These are phyloP conservation scores for Polydrusus tereticollis DNA, from an alignment of 2,888 invertebrate genomes.

Conservation along the genomic window DNA sequence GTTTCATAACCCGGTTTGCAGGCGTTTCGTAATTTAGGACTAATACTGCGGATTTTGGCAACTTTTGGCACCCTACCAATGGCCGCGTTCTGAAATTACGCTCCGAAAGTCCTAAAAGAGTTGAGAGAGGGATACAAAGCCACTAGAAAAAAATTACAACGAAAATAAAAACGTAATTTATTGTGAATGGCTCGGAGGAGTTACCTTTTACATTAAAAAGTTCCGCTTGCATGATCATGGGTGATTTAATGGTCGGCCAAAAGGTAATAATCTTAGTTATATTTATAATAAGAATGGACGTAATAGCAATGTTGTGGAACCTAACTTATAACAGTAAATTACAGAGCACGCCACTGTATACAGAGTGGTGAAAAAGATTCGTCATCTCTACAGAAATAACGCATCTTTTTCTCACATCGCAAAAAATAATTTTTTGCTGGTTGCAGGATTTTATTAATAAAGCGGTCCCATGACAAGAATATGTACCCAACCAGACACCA, in stretches of 20 bases:
- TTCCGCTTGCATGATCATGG: conserved; percentile 57
- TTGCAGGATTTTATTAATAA: too few relatives aligned
- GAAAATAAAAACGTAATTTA: conserved; percentile 14
- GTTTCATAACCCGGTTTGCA: conserved; percentile 26
- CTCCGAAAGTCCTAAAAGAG: too few relatives aligned
- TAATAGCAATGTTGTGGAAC: conserved; percentile 5
- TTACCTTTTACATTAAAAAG: conserved; percentile 58
- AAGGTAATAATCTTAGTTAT: conserved; percentile 34
- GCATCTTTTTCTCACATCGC: too few relatives aligned
- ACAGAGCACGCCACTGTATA: not conserved
- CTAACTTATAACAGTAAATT: conserved; percentile 21
- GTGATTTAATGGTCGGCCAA: conserved; percentile 29
- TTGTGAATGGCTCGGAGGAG: conserved; percentile 27
- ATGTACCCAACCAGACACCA: too few relatives aligned
- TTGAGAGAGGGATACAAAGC: too few relatives aligned
- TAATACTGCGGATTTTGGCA: conserved; percentile 40
- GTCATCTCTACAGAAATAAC: too few relatives aligned
- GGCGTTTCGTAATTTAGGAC: conserved; percentile 30
- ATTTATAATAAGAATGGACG: conserved; percentile 32
- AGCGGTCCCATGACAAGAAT: too few relatives aligned
- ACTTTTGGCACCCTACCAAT: conserved; percentile 30
- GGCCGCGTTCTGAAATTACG: not conserved
- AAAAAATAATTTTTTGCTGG: too few relatives aligned
- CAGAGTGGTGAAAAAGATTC: not conserved
- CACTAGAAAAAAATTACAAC: not conserved